These are phyloP conservation scores for Apodemia hepburni DNA, from an alignment of 2,888 invertebrate genomes.

Conservation along the genomic window DNA sequence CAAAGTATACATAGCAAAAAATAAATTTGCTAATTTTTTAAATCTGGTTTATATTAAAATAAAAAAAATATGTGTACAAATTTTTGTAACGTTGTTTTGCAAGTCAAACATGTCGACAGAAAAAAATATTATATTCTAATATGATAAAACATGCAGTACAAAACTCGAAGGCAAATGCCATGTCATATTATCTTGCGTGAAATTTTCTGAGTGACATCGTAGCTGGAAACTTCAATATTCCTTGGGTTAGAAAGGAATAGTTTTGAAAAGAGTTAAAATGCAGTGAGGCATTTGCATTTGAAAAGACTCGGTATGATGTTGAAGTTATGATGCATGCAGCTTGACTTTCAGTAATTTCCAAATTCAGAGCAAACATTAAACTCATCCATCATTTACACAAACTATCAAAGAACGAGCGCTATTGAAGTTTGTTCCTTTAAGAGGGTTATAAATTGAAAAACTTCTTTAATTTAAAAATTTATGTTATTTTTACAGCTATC, in stretches of 20 bases:
- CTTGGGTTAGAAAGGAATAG: conserved; percentile 57
- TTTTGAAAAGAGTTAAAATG: conserved; percentile 64
- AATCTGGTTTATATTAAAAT: too few species aligned
- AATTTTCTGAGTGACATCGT: conserved; percentile 49
- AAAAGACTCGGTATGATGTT: conserved; percentile 54
- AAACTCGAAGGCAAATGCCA: conserved; percentile 36
- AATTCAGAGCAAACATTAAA: conserved; percentile 24
- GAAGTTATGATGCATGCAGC: conserved; percentile 47
- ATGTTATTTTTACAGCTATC: too few species aligned
- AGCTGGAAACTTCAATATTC: conserved; percentile 54
- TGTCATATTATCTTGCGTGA: conserved; percentile 37
- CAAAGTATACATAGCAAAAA: too few species aligned
- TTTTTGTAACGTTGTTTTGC: too few species aligned
- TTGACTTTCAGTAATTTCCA: conserved; percentile 24
- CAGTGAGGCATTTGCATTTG: conserved; percentile 65
- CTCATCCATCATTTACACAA: conserved; percentile 24
- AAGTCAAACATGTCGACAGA: too few species aligned
- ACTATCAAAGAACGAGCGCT: conserved; percentile 26
- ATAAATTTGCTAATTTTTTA: too few species aligned
- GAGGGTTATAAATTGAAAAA: conserved; percentile 20
- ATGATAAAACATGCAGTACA: conserved; percentile 29
- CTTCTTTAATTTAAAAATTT: conserved; percentile 1
- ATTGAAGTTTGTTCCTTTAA: conserved; percentile 23
- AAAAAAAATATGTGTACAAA: too few species aligned
- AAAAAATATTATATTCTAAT: conserved; percentile 27